A percentile compares a stretch with the other conserved stretches of the same genome.
phyloP scores from a whole-genome alignment of 1,140 invertebrate species.

The Drosophila sp. region DNA sequence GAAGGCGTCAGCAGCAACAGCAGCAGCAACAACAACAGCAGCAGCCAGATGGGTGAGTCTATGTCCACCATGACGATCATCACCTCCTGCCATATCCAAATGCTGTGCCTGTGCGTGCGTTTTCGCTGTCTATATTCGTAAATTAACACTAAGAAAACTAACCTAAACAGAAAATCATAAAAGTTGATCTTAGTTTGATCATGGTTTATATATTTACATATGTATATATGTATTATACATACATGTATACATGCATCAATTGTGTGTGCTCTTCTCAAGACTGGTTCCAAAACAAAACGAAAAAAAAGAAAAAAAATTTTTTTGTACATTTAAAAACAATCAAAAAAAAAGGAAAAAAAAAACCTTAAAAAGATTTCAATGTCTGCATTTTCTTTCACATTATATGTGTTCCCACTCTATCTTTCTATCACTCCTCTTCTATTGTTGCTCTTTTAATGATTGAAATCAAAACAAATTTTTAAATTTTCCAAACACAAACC shows the following conservation, averaged over 20 bases:
- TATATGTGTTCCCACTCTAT: slow-evolving; percentile 29
- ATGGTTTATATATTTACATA: slow-evolving; percentile 31
- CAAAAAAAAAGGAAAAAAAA: slow-evolving; percentile 13
- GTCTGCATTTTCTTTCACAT: slow-evolving; percentile 40
- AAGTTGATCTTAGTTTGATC: slow-evolving; percentile 14
- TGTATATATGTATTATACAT: slow-evolving; percentile 16
- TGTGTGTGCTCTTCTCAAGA: slow-evolving; percentile 64
- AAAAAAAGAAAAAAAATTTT: slow-evolving; percentile 19
- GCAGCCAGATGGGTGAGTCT: slow-evolving; percentile 71
- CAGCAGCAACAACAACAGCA: slow-evolving; percentile 53
- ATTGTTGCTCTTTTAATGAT: slow-evolving; percentile 31
- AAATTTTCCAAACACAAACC: slow-evolving; percentile 30
- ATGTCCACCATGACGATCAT: slow-evolving; percentile 32
- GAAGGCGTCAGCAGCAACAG: slow-evolving; percentile 73
- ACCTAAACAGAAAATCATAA: slow-evolving; percentile 1
- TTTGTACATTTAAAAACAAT: slow-evolving; percentile 36
- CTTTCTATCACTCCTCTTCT: slow-evolving; percentile 11
- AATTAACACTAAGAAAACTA: slow-evolving; percentile 61
- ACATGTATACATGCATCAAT: slow-evolving; percentile 44
- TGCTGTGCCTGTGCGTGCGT: slow-evolving; percentile 32
- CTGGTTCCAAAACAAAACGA: slow-evolving; percentile 52
- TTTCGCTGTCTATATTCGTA: slow-evolving; percentile 41
- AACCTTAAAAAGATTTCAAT: slow-evolving; percentile 11
- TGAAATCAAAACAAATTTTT: slow-evolving; percentile 27
- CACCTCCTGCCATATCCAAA: slow-evolving; percentile 18